Conservation (phyloP, 2,888 invertebrate genomes). For the Melitaea athalia region DNA sequence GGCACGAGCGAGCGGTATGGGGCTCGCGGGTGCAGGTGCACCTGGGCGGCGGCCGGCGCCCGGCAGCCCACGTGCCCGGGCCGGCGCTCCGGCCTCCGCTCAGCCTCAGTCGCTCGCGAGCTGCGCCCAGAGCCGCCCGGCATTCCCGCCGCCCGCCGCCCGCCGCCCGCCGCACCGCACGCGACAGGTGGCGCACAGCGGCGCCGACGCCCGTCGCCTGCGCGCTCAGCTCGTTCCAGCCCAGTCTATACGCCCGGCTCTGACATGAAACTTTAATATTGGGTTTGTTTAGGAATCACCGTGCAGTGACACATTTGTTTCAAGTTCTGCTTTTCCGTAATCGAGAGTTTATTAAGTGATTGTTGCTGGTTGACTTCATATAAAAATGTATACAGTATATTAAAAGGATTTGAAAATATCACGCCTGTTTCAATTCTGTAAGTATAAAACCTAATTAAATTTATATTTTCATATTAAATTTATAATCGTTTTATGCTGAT, state of each 20-base stretch:
- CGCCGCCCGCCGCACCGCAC: slow-evolving; percentile 46
- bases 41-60: slow-evolving; percentile 74
- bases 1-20: slow-evolving; percentile 34
- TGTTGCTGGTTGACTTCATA: slow-evolving; percentile 14
- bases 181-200: slow-evolving; percentile 62
- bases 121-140: slow-evolving; percentile 48
- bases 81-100: slow-evolving; percentile 47
- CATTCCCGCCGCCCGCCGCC: slow-evolving; percentile 44
- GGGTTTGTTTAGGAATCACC: slow-evolving; percentile 55
- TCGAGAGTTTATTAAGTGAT: slow-evolving; percentile 32
- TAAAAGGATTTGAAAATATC: slow-evolving; percentile 32
- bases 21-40: slow-evolving; percentile 66
- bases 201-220: slow-evolving; percentile 70
- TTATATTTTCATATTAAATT: not conserved
- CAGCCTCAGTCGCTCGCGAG: slow-evolving; percentile 66
- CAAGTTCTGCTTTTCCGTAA: slow-evolving; percentile 22
- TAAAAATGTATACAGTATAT: slow-evolving; percentile 33
- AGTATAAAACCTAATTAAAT: slow-evolving; percentile 24
- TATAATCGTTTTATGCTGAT: too few species aligned
- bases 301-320: slow-evolving; percentile 56
- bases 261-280: slow-evolving; percentile 65
- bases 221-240: slow-evolving; percentile 58
- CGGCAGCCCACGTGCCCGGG: slow-evolving; percentile 72
- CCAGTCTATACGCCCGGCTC: slow-evolving; percentile 55
- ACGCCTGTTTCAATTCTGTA: slow-evolving; percentile 30